phyloP scores from a whole-genome alignment of 1,140 invertebrate species.

The Kradibia gibbosae region DNA sequence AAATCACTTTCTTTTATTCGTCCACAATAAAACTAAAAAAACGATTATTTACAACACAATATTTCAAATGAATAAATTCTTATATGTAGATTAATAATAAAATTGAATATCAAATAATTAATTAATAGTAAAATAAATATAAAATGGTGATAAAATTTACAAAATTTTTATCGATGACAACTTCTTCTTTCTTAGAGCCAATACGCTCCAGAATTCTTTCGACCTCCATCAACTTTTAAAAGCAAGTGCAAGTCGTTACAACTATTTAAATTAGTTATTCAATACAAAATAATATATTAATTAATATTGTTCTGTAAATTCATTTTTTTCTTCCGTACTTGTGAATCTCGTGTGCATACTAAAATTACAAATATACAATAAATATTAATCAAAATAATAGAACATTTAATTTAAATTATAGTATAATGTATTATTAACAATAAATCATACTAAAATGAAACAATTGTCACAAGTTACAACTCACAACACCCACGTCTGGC shows the following conservation, averaged over 20 bases:
- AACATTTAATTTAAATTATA: too few relatives aligned
- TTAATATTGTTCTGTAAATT: neutral
- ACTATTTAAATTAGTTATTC: neutral
- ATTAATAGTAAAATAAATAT: neutral
- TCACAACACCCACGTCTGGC: too few relatives aligned
- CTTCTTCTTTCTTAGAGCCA: constrained; percentile 4
- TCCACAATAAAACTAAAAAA: constrained; percentile 60
- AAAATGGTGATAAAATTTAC: too few relatives aligned
- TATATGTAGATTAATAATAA: neutral
- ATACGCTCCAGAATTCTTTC: constrained; percentile 22
- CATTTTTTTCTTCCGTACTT: neutral
- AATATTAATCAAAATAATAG: neutral
- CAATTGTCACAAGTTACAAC: too few relatives aligned
- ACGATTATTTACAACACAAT: neutral
- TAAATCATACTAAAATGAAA: too few relatives aligned
- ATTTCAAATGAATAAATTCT: neutral
- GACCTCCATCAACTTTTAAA: neutral
- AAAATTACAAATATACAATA: neutral
- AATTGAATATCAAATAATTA: neutral
- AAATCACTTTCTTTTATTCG: constrained; percentile 56
- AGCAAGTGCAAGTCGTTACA: neutral
- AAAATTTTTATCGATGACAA: constrained; percentile 30
- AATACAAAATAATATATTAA: too few relatives aligned
- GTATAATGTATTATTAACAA: too few relatives aligned
- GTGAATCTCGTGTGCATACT: neutral